These are phyloP conservation scores for Drosophila austrosaltans DNA, from an alignment of 2,888 invertebrate species.

Conservation along the genomic window DNA sequence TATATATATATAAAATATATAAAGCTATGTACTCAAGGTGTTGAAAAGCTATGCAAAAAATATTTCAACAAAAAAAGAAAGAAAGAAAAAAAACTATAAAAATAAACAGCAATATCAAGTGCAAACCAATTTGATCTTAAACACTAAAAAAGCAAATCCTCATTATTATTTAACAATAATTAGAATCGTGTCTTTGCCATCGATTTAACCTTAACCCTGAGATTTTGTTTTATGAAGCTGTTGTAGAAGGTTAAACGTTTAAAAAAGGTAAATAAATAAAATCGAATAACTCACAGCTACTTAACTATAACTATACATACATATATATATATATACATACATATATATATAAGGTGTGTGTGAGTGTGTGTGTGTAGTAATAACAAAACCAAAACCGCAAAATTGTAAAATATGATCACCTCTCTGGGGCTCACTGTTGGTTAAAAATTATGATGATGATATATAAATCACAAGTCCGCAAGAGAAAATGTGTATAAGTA, in stretches of 20 bases:
- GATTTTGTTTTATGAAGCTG: background rate
- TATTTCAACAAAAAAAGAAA: constrained; percentile 11
- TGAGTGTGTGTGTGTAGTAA: background rate
- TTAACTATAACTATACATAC: background rate
- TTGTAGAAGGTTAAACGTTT: constrained; percentile 5
- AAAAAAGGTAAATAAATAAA: constrained; percentile 4
- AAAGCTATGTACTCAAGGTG: constrained; percentile 32
- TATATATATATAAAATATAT: background rate
- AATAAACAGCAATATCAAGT: background rate
- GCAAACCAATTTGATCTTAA: background rate
- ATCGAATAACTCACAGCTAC: background rate
- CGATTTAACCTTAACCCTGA: constrained; percentile 1
- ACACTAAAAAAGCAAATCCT: too few species aligned
- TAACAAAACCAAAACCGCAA: constrained; percentile 5
- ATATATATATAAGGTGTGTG: background rate
- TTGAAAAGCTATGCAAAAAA: constrained; percentile 45
- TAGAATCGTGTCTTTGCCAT: constrained; percentile 9
- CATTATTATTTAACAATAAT: background rate
- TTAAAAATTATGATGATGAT: constrained; percentile 5
- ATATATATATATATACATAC: background rate
- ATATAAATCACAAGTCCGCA: constrained; percentile 10
- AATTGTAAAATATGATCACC: constrained; percentile 12
- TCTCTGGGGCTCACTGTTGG: background rate
- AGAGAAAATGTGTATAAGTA: constrained; percentile 9
- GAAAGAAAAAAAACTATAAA: background rate